These are phyloP conservation scores for Tupaia tana DNA, from an alignment of 2,113 vertebrate genomes.

Conservation along the genomic window DNA sequence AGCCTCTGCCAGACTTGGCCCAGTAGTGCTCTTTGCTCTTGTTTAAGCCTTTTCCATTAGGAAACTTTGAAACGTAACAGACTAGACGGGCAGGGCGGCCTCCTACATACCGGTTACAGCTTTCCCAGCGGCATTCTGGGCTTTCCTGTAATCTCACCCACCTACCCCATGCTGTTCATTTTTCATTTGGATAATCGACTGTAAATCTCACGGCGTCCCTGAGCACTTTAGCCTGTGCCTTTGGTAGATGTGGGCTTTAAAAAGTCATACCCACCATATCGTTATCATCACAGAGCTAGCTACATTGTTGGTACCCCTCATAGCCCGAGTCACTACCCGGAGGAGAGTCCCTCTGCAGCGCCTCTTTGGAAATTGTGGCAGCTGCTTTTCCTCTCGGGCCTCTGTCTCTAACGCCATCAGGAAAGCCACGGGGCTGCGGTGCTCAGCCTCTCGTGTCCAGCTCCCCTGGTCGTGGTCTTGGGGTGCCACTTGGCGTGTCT, in stretches of 20 bases:
- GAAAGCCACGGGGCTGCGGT: background rate
- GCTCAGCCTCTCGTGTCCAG: too few relatives aligned
- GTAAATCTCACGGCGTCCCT: background rate
- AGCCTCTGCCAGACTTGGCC: background rate
- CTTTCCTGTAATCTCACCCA: background rate
- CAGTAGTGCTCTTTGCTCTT: background rate
- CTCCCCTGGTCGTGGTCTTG: background rate
- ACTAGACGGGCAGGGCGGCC: background rate
- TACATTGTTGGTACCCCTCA: background rate
- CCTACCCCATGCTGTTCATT: background rate
- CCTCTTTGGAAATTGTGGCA: background rate
- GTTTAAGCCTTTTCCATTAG: background rate
- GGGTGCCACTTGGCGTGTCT: background rate
- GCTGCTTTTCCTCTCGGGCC: background rate
- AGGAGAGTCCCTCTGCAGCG: too few relatives aligned
- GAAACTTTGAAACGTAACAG: background rate
- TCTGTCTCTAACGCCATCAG: background rate
- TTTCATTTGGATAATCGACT: constrained; percentile 20
- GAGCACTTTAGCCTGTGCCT: background rate
- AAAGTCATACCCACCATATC: background rate
- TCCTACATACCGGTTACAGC: background rate
- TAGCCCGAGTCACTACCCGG: too few relatives aligned
- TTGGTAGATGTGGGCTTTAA: background rate
- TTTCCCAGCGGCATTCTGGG: background rate
- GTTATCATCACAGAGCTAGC: background rate